Base-by-base conservation (phyloP, 2,797 vertebrate genomes). In the Chloroceryle amazona region DNA sequence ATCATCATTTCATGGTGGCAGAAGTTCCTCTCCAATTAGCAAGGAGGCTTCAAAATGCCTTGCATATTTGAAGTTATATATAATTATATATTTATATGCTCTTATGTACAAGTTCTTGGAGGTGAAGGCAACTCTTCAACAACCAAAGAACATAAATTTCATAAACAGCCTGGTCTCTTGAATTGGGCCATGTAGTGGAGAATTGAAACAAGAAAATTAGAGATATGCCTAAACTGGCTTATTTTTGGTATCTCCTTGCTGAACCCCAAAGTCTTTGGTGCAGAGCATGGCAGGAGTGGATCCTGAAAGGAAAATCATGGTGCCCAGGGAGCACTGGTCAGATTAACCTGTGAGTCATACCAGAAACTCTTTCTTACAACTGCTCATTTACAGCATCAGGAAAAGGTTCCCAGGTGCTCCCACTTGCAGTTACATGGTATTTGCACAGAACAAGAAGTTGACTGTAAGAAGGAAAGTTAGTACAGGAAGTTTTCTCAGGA, bases 11-110 rank as follows among this genome's bases (percentile, higher is more conserved):
- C 2, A 5, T 61, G 54, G 82, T 33, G 31, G 41, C 82, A 93
- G 65, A 68, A 82, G 23, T 31, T 76, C 74, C 72, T 90, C 93
- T 93, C 85, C 66, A 93, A 58, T 62, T 65, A 93, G 80, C 82
- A 91, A 79, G 35, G 76, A 9, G 1, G 80, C 94, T 94, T 94
- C 60, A 54, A 89, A 91, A 93, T 92, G 54, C 83, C 86, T 96
- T 81, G 75, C 78, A 95, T 58, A 17, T 91, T 88, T 88, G 94
- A 86, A 73, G 49, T 66, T 86, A 67, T 65, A 20, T 39, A 4
- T 93, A 95, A 91, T 94, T 95, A 93, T 17, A 60, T 54, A 65
- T 89, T 93, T 86, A 66, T 15, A 79, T 65, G 25, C 62, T 79
- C n/a, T 86, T 61, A 15, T 13, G 47, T 54, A 42, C 49, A 55